These are phyloP conservation scores for Drosophila falleni DNA, from an alignment of 2,888 invertebrate species.

Conservation along the genomic window DNA sequence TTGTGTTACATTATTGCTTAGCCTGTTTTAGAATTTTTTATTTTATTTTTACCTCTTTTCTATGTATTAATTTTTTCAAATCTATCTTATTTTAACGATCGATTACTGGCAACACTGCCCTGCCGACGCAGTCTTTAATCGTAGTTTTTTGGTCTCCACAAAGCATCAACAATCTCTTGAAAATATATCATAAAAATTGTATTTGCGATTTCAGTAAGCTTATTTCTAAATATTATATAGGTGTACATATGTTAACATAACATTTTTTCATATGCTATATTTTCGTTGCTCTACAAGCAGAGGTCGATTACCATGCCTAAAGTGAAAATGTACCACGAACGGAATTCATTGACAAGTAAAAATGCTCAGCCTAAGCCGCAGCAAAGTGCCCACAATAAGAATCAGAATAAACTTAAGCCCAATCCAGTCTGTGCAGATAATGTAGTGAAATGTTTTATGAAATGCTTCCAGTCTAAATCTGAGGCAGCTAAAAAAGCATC, in stretches of 20 bases:
- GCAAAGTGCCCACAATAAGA: background rate
- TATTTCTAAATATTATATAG: background rate
- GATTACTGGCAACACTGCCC: too few species aligned
- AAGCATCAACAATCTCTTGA: background rate
- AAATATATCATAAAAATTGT: background rate
- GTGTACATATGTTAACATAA: background rate
- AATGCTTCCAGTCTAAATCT: background rate
- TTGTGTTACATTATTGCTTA: too few species aligned
- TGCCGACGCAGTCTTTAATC: background rate
- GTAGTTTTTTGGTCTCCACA: background rate
- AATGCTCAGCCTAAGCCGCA: background rate
- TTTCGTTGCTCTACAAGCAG: background rate
- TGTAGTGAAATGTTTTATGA: constrained; percentile 5
- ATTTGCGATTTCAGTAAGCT: background rate
- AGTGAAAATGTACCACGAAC: background rate
- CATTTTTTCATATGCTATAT: background rate
- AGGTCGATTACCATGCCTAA: constrained; percentile 17
- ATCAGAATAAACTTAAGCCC: background rate
- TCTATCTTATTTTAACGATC: too few species aligned
- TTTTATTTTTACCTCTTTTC: too few species aligned
- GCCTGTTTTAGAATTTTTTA: too few species aligned
- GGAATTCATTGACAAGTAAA: background rate
- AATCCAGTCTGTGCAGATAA: constrained; percentile 20
- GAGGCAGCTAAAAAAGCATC: constrained; percentile 3
- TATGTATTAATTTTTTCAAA: too few species aligned